Percentiles rank a stretch among this genome's conserved stretches.
These are phyloP conservation scores for Pseudomyrmex gracilis DNA, from an alignment of 1,140 invertebrate genomes.

Conservation along the genomic window DNA sequence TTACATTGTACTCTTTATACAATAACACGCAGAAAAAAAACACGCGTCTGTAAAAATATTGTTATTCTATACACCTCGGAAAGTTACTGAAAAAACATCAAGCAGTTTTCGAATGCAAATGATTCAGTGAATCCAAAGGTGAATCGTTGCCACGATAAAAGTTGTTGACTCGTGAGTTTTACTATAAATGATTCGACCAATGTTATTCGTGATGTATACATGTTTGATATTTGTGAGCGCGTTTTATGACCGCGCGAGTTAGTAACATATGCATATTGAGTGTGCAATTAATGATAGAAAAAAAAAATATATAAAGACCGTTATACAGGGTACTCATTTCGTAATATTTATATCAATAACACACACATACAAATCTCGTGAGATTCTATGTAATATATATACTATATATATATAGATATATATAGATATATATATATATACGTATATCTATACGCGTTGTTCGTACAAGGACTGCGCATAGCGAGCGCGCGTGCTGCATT, in stretches of 20 bases:
- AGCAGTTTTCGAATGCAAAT: background rate
- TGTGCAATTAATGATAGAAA: conserved; percentile 52
- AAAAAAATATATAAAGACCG: conserved; percentile 46
- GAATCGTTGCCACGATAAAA: background rate
- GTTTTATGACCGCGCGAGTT: conserved; percentile 54
- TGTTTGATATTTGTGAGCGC: conserved; percentile 69
- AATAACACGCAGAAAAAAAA: no score
- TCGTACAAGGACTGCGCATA: background rate
- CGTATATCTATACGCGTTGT: background rate
- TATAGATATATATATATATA: background rate
- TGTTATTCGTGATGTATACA: conserved; percentile 65
- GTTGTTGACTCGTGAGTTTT: conserved; percentile 41
- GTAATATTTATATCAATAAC: conserved; percentile 13
- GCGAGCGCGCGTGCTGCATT: background rate
- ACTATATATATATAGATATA: background rate
- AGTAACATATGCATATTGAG: conserved; percentile 40
- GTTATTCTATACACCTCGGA: background rate
- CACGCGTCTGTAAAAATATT: background rate
- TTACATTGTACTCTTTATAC: no score
- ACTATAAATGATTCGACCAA: conserved; percentile 42
- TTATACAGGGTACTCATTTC: conserved; percentile 36
- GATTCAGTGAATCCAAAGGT: conserved; percentile 29
- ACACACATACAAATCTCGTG: background rate
- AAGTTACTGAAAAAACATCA: background rate
- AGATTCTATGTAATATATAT: background rate